A percentile compares a stretch with the other conserved stretches of the same genome.
phyloP scores from a whole-genome alignment of 2,797 vertebrate genomes.

The Buceros bicornis region DNA sequence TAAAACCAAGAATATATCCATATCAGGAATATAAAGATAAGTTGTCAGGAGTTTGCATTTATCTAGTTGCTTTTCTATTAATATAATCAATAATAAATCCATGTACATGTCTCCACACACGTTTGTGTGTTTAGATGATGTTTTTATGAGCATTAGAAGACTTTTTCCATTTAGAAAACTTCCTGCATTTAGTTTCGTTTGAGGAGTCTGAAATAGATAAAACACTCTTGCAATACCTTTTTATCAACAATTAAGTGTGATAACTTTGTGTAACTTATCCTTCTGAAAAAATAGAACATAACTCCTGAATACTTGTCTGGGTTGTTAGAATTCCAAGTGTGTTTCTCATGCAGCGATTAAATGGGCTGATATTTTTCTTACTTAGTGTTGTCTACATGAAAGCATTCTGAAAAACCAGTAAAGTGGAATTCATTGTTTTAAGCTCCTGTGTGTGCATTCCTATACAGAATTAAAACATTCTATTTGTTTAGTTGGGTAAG shows the following conservation, averaged over 20 bases:
- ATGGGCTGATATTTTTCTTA: not conserved
- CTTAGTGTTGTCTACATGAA: not conserved
- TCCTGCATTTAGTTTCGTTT: not conserved
- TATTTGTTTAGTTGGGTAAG: not conserved
- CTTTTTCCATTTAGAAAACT: not conserved
- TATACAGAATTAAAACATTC: not conserved
- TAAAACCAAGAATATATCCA: fast-evolving
- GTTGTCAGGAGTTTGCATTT: not conserved
- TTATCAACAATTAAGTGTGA: not conserved
- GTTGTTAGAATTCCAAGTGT: not conserved
- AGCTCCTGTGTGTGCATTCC: not conserved
- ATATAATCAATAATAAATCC: not conserved
- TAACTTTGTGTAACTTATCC: not conserved
- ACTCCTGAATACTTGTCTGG: not conserved
- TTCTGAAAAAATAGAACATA: not conserved
- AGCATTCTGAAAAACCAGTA: not conserved
- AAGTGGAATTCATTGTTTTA: not conserved
- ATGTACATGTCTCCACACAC: not conserved
- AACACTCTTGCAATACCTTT: not conserved
- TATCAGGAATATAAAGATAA: not conserved
- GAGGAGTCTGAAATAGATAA: not conserved
- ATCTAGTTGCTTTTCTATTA: not conserved
- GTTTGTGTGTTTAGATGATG: not conserved
- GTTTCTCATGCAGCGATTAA: not conserved
- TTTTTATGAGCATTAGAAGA: not conserved